Evolutionary conservation across 2,888 invertebrate species (phyloP).

Genomic region (Conus canariensis): DNA sequence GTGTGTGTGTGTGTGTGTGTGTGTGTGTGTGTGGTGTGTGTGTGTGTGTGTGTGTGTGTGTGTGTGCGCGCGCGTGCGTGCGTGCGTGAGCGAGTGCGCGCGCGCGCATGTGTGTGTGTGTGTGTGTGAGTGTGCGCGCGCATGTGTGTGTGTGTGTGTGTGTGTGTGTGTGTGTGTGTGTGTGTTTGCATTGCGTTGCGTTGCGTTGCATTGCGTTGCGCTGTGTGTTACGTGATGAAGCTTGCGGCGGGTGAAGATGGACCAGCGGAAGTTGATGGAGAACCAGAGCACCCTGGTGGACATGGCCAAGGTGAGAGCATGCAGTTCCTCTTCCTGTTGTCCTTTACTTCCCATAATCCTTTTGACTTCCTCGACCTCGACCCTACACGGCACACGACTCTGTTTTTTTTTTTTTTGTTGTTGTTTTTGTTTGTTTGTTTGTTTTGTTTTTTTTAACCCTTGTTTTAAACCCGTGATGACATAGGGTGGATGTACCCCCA

Average conservation of each 20-base stretch:
- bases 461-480: not conserved
- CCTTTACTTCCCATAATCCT: not conserved
- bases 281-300: constrained; percentile 99
- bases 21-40: not conserved
- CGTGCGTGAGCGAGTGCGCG: not conserved
- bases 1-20: too few relatives aligned
- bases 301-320: constrained; percentile 94
- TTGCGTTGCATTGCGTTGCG: not conserved
- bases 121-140: not conserved
- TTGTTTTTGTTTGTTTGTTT: too few relatives aligned
- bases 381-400: not conserved
- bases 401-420: not conserved
- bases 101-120: not conserved
- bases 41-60: not conserved
- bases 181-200: not conserved
- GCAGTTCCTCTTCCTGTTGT: constrained; percentile 18
- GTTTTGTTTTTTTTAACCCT: not conserved
- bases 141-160: not conserved
- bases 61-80: not conserved
- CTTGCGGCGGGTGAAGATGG: constrained; percentile 99
- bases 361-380: not conserved
- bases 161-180: not conserved
- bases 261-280: constrained; percentile 99
- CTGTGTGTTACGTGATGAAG: constrained; percentile 81
- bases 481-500: not conserved